Evolutionary conservation across 2,113 vertebrate genomes (phyloP).

Genomic region (Cariama cristata): DNA sequence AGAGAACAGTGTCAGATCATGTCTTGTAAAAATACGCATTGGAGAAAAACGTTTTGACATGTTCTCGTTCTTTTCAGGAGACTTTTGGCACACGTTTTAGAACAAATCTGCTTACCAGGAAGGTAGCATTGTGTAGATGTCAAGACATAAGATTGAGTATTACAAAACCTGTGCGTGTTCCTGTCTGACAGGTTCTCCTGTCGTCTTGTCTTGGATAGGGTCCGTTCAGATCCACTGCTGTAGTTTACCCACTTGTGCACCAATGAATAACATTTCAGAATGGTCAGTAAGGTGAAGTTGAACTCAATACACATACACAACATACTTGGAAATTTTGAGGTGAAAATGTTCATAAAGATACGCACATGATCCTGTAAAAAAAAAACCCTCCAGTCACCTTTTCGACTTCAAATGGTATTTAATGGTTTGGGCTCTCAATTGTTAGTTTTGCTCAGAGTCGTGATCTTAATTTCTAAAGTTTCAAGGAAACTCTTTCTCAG

Average conservation of each 20-base stretch:
- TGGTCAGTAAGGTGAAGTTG: neutral
- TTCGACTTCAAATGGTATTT: neutral
- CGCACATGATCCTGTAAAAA: neutral
- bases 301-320: fast-evolving
- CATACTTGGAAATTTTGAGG: neutral
- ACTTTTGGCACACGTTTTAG: neutral
- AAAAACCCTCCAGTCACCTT: neutral
- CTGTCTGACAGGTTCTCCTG: neutral
- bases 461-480: neutral
- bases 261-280: no score
- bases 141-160: fast-evolving
- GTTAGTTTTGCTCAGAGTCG: no score
- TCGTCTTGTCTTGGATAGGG: fast-evolving
- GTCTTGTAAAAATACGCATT: neutral
- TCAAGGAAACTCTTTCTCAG: neutral
- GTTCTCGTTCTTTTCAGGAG: neutral
- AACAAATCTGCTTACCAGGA: neutral
- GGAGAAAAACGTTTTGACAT: neutral
- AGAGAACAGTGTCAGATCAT: neutral
- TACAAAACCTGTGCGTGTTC: neutral
- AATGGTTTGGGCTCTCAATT: neutral
- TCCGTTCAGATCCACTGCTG: neutral
- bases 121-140: neutral
- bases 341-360: neutral
- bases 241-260: neutral